Percentiles rank a stretch among this genome's conserved stretches.
These are phyloP conservation scores for Menidia menidia DNA, from an alignment of 2,797 vertebrate species.

Conservation along the genomic window DNA sequence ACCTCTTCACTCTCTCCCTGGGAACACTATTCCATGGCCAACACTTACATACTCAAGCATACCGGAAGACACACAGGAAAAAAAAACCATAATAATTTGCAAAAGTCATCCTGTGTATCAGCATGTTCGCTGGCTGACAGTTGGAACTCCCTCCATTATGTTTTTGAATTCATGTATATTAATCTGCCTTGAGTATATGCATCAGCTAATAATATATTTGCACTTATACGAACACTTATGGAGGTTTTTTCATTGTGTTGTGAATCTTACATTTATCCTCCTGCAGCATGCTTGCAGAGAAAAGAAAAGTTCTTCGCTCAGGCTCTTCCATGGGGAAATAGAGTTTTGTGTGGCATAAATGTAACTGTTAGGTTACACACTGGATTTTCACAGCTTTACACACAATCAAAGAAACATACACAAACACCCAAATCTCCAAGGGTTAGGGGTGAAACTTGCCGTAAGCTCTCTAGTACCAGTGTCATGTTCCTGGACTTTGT, in stretches of 20 bases:
- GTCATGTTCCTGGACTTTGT: conserved; percentile 55
- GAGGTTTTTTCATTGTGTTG: conserved; percentile 37
- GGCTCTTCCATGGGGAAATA: conserved; percentile 60
- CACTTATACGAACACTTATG: conserved; percentile 19
- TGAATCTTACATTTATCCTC: conserved; percentile 55
- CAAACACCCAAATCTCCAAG: conserved; percentile 54
- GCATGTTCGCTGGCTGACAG: conserved; percentile 77
- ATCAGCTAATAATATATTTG: conserved; percentile 37
- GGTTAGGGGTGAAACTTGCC: conserved; percentile 70
- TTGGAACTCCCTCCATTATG: conserved; percentile 48
- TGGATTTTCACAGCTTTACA: conserved; percentile 37
- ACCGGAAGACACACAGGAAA: conserved; percentile 11
- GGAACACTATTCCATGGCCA: conserved; percentile 73
- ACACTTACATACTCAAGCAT: conserved; percentile 21
- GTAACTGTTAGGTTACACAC: conserved; percentile 48
- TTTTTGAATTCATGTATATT: conserved; percentile 30
- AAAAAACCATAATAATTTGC: conserved; percentile 39
- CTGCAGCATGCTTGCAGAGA: conserved; percentile 54
- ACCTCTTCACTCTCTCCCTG: conserved; percentile 85
- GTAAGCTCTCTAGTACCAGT: conserved; percentile 60
- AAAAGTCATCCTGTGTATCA: conserved; percentile 51
- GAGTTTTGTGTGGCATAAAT: conserved; percentile 61
- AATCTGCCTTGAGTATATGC: conserved; percentile 12
- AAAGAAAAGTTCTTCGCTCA: conserved; percentile 68
- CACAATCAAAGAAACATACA: conserved; percentile 16